A percentile compares a stretch with the other conserved stretches of the same genome.
These are phyloP conservation scores for Gasterosteus aculeatus DNA, from an alignment of 2,113 vertebrate species.

Conservation along the genomic window DNA sequence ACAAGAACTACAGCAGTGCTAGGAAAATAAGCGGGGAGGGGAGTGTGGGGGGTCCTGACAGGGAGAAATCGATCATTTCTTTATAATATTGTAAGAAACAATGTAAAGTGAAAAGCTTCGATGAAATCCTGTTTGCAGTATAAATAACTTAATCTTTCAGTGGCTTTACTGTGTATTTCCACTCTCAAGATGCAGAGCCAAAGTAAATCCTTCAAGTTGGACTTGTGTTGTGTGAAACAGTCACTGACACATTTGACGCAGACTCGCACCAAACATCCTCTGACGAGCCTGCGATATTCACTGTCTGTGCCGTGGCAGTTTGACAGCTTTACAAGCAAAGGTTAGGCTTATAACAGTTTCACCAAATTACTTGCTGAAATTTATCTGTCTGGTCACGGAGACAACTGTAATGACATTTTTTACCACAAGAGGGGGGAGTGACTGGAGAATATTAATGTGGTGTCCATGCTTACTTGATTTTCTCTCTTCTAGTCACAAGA, in stretches of 20 bases:
- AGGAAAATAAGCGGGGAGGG: constrained; percentile 9
- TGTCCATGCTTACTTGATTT: neutral
- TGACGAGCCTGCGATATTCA: neutral
- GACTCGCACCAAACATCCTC: neutral
- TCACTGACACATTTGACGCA: neutral
- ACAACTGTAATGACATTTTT: constrained; percentile 31
- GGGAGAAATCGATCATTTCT: neutral
- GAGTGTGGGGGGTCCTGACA: neutral
- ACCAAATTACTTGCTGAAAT: constrained; percentile 10
- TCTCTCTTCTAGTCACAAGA: neutral
- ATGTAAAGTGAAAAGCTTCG: neutral
- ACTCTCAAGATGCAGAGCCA: neutral
- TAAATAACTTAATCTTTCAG: neutral
- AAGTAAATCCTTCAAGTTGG: neutral
- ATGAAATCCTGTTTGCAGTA: neutral
- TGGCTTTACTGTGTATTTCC: neutral
- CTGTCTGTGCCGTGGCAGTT: neutral
- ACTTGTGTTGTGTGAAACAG: neutral
- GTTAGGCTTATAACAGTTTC: neutral
- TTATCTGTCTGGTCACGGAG: neutral
- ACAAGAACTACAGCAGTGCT: constrained; percentile 21
- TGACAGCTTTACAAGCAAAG: neutral
- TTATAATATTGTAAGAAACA: neutral
- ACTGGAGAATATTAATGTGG: neutral
- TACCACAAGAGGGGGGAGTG: constrained; percentile 63